phyloP scores from a whole-genome alignment of 1,140 invertebrate genomes.

The Euura saliciscinereae region DNA sequence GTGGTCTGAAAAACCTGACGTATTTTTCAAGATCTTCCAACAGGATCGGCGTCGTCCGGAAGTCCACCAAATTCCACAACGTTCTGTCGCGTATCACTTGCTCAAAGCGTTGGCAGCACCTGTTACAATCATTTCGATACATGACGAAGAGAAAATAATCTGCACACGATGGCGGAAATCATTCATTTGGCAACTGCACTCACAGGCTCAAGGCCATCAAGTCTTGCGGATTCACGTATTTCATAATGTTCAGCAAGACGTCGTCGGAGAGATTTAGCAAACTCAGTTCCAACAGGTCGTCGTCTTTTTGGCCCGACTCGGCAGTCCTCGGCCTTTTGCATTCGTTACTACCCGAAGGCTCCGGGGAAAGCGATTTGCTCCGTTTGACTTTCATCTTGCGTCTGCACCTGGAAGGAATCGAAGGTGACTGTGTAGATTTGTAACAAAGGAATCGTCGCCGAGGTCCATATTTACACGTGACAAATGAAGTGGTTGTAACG shows the following conservation, averaged over 20 bases:
- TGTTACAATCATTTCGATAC: slow-evolving; percentile 25
- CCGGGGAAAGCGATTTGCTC: slow-evolving; percentile 45
- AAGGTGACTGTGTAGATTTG: background rate
- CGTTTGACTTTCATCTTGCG: slow-evolving; percentile 41
- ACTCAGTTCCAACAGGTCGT: background rate
- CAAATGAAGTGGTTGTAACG: background rate
- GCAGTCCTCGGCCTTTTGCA: slow-evolving; percentile 38
- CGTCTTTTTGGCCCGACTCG: slow-evolving; percentile 15
- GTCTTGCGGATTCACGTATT: slow-evolving; percentile 57
- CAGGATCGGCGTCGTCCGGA: slow-evolving; percentile 47
- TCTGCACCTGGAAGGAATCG: slow-evolving; percentile 23
- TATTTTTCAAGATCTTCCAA: slow-evolving; percentile 54
- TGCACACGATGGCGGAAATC: background rate
- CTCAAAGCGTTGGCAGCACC: slow-evolving; percentile 57
- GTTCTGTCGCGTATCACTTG: slow-evolving; percentile 58
- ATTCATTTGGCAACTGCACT: slow-evolving; percentile 29
- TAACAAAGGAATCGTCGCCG: background rate
- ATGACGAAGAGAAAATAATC: background rate
- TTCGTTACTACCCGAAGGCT: slow-evolving; percentile 39
- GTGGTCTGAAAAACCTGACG: slow-evolving; percentile 53
- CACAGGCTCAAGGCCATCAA: slow-evolving; percentile 59
- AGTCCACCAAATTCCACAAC: slow-evolving; percentile 61
- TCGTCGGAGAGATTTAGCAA: slow-evolving; percentile 59
- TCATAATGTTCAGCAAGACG: slow-evolving; percentile 61
- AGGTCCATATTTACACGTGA: background rate